Evolutionary conservation across 2,888 invertebrate species (phyloP), one percentile per base, ranked within the genome.

Genomic region (Chrysomela aeneicollis): DNA sequence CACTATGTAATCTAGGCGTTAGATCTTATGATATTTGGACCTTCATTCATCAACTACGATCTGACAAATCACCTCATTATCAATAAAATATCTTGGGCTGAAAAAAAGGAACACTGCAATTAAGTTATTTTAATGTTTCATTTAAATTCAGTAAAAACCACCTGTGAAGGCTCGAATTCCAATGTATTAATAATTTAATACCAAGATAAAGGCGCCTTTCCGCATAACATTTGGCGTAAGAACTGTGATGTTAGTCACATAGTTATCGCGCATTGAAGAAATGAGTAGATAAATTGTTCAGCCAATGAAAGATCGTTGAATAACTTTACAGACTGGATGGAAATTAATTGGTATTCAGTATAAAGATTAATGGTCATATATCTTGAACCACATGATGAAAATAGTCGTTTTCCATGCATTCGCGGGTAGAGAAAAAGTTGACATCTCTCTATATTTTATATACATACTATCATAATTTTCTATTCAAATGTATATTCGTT

Each of bases 1-100:
- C 2, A 35, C 35, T 2, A 12, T 2, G 10, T 61, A 62, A 62
- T 65, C 65, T 21, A 21, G 22, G 42, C 42, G 63, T 61, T 60
- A 46, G 61, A 67, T 67, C 67, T 64, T 9, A n/a, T 53, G 64
- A 67, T 61, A 67, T 67, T 67, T 64, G 64, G 68, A 63, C 65
- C 53, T 57, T 60, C 57, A 46, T 37, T 49, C 68, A 58, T 62
- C 65, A 63, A 51, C 59, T 63, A 51, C 19, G 57, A 12, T 2
- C 60, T 63, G 66, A 66, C 66, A 66, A 66, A 63, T 66, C 57
- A 63, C 63, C 66, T 63, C 61, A 63, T 26, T 26, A 26, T 63
- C 59, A 63, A 61, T 55, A 19, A n/a, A 37, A n/a, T 54, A 37
- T 19, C n/a, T 37, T 22, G 42, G n/a, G 15, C 8, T 6, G 19